Percentiles rank a stretch among this genome's conserved stretches.
phyloP scores from a whole-genome alignment of 1,140 invertebrate species.

The Macrobrachium rosenbergii region DNA sequence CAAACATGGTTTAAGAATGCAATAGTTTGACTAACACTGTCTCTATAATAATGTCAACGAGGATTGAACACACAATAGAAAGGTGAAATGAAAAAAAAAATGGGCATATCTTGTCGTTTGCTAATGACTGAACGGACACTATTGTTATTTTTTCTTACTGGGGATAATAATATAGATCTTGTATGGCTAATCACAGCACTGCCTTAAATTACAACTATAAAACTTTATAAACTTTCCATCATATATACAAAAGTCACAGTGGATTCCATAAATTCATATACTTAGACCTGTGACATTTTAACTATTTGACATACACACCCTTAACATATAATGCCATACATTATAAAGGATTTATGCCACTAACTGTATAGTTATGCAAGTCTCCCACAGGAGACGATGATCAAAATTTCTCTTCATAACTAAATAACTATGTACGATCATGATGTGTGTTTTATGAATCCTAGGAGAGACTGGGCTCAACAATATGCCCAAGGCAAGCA shows the following conservation, averaged over 20 bases:
- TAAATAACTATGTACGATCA: conserved; percentile 11
- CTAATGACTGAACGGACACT: neutral
- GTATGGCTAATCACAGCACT: conserved; percentile 60
- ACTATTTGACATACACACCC: conserved; percentile 23
- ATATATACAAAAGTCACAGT: conserved; percentile 53
- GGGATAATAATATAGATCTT: neutral
- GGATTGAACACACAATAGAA: too few species aligned
- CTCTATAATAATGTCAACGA: too few species aligned
- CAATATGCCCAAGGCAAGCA: conserved; percentile 6
- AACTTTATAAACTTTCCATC: conserved; percentile 56
- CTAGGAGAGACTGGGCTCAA: conserved; percentile 30
- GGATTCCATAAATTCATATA: conserved; percentile 25
- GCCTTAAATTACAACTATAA: conserved; percentile 62
- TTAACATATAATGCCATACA: conserved; percentile 37
- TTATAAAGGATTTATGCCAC: conserved; percentile 35
- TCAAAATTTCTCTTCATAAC: neutral
- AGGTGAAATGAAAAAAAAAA: too few species aligned
- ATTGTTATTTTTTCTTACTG: conserved; percentile 44
- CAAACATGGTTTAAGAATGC: too few species aligned
- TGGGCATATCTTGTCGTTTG: neutral
- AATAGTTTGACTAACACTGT: too few species aligned
- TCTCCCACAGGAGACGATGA: conserved; percentile 42
- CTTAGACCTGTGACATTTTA: neutral
- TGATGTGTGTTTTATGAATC: conserved; percentile 21
- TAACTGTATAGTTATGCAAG: conserved; percentile 26